Percentiles rank a stretch among this genome's conserved stretches.
These are phyloP conservation scores for Oenanthe melanoleuca DNA, from an alignment of 2,113 vertebrate genomes.

Conservation along the genomic window DNA sequence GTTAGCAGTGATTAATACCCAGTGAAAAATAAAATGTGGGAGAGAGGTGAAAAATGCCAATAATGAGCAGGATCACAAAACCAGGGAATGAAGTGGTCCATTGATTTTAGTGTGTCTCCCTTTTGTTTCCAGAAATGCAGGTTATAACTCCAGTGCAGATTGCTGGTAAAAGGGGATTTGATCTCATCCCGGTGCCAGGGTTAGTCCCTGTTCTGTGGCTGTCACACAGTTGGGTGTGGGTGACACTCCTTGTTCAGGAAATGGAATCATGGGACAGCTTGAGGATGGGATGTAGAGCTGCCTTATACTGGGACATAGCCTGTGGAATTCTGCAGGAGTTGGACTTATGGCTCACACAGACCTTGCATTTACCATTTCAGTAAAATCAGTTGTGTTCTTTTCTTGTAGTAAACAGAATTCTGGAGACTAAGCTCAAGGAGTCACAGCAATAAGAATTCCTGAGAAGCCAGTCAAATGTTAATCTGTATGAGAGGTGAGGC, in stretches of 20 bases:
- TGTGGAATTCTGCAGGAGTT: fast-evolving
- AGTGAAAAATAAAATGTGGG: conserved; percentile 44
- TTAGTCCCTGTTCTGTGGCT: neutral
- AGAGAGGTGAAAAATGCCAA: conserved; percentile 6
- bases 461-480: neutral
- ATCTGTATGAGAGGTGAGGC: neutral
- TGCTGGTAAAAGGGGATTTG: neutral
- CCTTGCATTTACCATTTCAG: neutral
- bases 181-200: neutral
- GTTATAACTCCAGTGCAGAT: neutral
- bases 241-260: neutral
- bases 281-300: neutral
- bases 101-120: conserved; percentile 24
- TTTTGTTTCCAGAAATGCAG: conserved; percentile 20
- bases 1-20: conserved; percentile 66
- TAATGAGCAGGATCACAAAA: conserved; percentile 39
- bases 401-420: neutral
- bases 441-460: neutral
- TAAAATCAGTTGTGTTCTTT: neutral
- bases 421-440: neutral
- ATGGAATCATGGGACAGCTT: no score
- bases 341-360: fast-evolving
- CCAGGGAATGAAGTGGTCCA: neutral
- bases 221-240: neutral
- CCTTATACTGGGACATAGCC: neutral